Percentiles rank a stretch among this genome's conserved stretches.
These are phyloP conservation scores for Zaprionus capensis DNA, from an alignment of 1,140 invertebrate genomes.

Conservation along the genomic window DNA sequence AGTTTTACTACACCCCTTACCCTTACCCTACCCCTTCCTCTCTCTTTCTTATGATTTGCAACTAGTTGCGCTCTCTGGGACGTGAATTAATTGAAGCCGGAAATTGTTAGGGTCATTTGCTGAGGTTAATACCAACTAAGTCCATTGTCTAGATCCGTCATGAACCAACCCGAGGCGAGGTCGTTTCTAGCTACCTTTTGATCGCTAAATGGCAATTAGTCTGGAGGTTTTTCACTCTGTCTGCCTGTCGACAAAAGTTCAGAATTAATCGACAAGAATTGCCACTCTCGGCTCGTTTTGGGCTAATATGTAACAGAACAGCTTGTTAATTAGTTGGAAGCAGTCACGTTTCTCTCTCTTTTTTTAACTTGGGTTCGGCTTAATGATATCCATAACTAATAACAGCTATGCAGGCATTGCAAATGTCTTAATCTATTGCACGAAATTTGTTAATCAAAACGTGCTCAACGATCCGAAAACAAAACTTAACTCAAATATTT, in stretches of 20 bases:
- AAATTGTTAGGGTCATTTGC: slow-evolving; percentile 58
- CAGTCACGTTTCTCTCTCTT: slow-evolving; percentile 59
- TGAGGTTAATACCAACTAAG: slow-evolving; percentile 49
- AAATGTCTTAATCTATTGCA: slow-evolving; percentile 59
- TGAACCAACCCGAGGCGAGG: slow-evolving; percentile 46
- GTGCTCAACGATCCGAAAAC: slow-evolving; percentile 36
- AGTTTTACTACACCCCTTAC: background rate
- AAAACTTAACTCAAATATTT: slow-evolving; percentile 29
- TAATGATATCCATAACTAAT: slow-evolving; percentile 67
- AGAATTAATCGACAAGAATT: slow-evolving; percentile 71
- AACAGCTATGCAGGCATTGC: slow-evolving; percentile 39
- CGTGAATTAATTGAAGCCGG: slow-evolving; percentile 59
- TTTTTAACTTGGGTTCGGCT: slow-evolving; percentile 28
- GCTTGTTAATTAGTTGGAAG: slow-evolving; percentile 63
- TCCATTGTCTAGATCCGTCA: slow-evolving; percentile 28
- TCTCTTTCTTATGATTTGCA: slow-evolving; percentile 52
- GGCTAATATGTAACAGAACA: slow-evolving; percentile 43
- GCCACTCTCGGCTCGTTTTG: slow-evolving; percentile 32
- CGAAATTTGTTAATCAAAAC: slow-evolving; percentile 50
- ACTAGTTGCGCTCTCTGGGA: slow-evolving; percentile 31
- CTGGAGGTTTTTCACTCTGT: slow-evolving; percentile 1
- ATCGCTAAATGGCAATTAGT: slow-evolving; percentile 70
- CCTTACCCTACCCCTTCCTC: background rate
- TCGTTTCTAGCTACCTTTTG: slow-evolving; percentile 28
- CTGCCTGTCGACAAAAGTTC: slow-evolving; percentile 32